Evolutionary conservation across 2,797 vertebrate species (phyloP), one percentile per base, ranked within the genome.

Genomic region (Gila robusta): DNA sequence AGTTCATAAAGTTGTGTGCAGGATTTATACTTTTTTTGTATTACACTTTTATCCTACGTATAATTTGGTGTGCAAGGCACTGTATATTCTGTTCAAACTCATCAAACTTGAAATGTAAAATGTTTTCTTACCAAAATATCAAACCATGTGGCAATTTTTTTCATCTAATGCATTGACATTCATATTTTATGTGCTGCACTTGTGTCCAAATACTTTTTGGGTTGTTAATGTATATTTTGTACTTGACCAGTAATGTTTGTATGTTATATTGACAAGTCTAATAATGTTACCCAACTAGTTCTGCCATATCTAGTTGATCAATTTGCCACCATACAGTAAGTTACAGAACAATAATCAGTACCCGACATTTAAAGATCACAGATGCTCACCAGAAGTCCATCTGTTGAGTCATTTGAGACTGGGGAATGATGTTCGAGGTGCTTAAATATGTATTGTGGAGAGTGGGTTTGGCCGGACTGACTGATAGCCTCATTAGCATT

Each of bases 401-500:
- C 39, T 85, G 76, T 79, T 79, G 52, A 85, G 76, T 37, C 62
- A 67, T 77, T 28, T 52, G 47, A 78, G 44, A 37, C 73, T 32
- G 4, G 28, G 54, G 23, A 64, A 80, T 52, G 54, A 80, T 67
- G 72, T 72, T 62, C 2, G 71, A 32, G 49, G n/a, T 78, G 81
- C 72, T 86, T 88, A 81, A 86, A 86, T 82, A 82, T 74, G 74
- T 82, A 79, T 49, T 84, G 79, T 6, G 81, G 52, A 71, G 52
- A 54, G 62, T 76, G 41, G 79, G 82, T 79, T 76, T 66, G 82
- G 62, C 28, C 41, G 67, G 78, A 73, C 72, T 81, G 73, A 79
- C 73, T 77, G 80, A 87, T 77, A 74, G 62, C 69, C 49, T 66
- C 81, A 89, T 90, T 90, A 86, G 87, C 85, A 90, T 85, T 76